Percentiles rank a stretch among this genome's conserved stretches.
Evolutionary conservation across 2,113 vertebrate genomes (phyloP).

Genomic region (Spea multiplicata): DNA sequence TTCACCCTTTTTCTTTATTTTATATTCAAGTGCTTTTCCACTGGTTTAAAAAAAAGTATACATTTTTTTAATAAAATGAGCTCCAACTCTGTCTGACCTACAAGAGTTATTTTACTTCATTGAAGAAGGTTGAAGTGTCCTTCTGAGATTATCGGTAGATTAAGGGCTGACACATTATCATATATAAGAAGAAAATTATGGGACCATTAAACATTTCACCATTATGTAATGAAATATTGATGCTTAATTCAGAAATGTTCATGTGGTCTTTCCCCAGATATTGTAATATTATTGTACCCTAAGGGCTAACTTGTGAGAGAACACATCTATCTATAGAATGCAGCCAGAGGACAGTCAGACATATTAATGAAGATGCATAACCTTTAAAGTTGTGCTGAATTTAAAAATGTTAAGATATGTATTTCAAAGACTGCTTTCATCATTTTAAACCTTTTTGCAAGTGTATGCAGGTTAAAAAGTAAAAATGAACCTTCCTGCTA

Average conservation of each 20-base stretch:
- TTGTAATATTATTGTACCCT: slow-evolving; percentile 38
- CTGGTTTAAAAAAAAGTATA: slow-evolving; percentile 2
- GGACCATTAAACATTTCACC: slow-evolving; percentile 32
- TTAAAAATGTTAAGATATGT: slow-evolving; percentile 18
- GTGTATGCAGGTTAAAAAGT: background rate
- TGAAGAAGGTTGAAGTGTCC: slow-evolving; percentile 36
- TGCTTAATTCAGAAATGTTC: slow-evolving; percentile 29
- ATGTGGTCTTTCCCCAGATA: slow-evolving; percentile 39
- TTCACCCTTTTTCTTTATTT: background rate
- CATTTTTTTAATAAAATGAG: background rate
- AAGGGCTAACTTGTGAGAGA: slow-evolving; percentile 34
- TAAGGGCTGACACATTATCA: slow-evolving; percentile 32
- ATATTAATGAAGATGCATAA: slow-evolving; percentile 44
- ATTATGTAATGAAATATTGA: slow-evolving; percentile 42
- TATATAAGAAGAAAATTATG: slow-evolving; percentile 40
- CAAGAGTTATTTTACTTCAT: slow-evolving; percentile 18
- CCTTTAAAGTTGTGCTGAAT: slow-evolving; percentile 21
- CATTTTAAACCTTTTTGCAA: slow-evolving; percentile 14
- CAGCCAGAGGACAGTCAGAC: slow-evolving; percentile 25
- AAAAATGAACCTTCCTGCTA: slow-evolving; percentile 10
- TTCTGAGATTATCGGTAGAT: slow-evolving; percentile 32
- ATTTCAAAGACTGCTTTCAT: slow-evolving; percentile 22
- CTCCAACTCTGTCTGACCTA: slow-evolving; percentile 15
- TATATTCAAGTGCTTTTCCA: background rate
- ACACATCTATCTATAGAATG: slow-evolving; percentile 30